Conservation (phyloP, 2,113 vertebrate species). For the Gnathonemus longibarbis region DNA sequence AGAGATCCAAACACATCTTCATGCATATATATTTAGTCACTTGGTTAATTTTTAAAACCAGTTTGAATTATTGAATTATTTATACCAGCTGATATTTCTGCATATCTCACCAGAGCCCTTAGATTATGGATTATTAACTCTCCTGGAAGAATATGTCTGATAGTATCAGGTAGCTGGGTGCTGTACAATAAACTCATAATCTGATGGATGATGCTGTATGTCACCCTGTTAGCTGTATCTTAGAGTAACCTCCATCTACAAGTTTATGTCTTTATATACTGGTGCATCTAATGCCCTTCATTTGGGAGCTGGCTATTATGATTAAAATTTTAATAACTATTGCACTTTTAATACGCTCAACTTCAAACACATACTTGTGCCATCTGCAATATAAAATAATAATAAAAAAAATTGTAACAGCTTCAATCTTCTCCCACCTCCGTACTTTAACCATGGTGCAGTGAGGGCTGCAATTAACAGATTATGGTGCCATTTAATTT, state of each 20-base stretch:
- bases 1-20: not conserved
- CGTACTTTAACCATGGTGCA: not conserved
- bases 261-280: not conserved
- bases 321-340: not conserved
- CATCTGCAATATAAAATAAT: not conserved
- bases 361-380: not conserved
- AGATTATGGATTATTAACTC: not conserved
- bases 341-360: not conserved
- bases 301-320: not conserved
- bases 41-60: not conserved
- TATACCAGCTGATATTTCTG: not conserved
- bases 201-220: not conserved
- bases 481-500: not conserved
- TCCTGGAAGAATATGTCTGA: not conserved
- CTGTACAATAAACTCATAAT: not conserved
- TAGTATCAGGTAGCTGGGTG: not conserved
- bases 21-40: not conserved
- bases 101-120: not conserved
- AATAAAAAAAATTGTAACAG: not conserved
- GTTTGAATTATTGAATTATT: not conserved
- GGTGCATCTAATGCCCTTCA: not conserved
- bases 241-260: not conserved
- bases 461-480: not conserved
- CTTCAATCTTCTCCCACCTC: not conserved
- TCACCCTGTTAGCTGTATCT: not conserved